Evolutionary conservation across 2,888 invertebrate genomes (phyloP), one percentile per base, ranked within the genome.

Genomic region (Zootermopsis nevadensis): DNA sequence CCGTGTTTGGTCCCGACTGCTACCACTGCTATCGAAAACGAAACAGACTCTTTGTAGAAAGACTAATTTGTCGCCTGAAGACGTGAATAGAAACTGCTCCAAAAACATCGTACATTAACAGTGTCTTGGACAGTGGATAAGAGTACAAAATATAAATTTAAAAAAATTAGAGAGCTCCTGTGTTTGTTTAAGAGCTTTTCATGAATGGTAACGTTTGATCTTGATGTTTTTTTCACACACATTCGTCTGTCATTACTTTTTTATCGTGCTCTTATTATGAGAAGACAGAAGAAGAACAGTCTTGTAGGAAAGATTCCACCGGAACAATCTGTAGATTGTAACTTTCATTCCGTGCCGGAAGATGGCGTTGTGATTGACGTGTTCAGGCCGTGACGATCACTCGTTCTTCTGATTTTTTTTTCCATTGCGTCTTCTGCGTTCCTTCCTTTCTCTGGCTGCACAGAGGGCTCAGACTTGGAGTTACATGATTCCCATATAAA

Each of bases 311-410:
- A 48, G 48, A 48, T 60, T 60, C 60, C 60, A 27, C 60, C 60
- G 60, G 24, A 60, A 60, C 60, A 60, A 12, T 60, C 60, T 60
- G 24, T 27, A 60, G 60, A 60, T 60, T 60, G 60, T 60, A n/a
- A 60, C 60, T 69, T 69, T 69, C 30, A 69, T 69, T 69, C 33
- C 77, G 77, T 77, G 77, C 77, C 77, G 77, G 77, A 77, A 77
- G 77, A 77, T 55, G 31, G 77, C 77, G 77, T 27, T 77, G 48
- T 77, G 77, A 77, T 77, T 77, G 77, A 77, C 77, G 77, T 77
- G 77, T 77, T 48, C 77, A 77, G 31, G 15, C 77, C 77, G 77
- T 77, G 77, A 77, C 77, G 77, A 31, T 24, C 77, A 27, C 30
- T 74, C 31, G n/a, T 42, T 42, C 42, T 8, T 66, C 66, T 31